Evolutionary conservation across 2,888 invertebrate genomes (phyloP).

Genomic region (Synanthedon andrenaeformis): DNA sequence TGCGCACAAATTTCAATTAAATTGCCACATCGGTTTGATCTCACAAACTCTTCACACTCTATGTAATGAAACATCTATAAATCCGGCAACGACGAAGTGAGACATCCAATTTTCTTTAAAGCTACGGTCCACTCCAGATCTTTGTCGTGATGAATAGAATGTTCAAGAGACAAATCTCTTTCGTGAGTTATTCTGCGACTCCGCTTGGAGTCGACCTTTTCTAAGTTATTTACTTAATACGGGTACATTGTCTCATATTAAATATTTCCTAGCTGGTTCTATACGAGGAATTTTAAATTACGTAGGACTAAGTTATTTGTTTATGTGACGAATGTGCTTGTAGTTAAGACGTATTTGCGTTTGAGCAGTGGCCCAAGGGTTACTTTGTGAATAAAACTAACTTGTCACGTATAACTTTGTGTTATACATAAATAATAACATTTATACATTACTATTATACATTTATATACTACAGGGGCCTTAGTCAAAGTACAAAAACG

Average conservation of each 20-base stretch:
- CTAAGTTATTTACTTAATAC: slow-evolving; percentile 30
- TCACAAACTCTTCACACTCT: neutral
- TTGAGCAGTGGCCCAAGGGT: no score
- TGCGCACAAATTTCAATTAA: neutral
- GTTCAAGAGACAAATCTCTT: slow-evolving; percentile 51
- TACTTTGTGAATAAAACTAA: no score
- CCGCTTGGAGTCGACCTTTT: slow-evolving; percentile 22
- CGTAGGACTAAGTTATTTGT: neutral
- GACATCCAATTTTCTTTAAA: slow-evolving; percentile 63
- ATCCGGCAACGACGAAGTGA: slow-evolving; percentile 46
- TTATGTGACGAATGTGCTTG: neutral
- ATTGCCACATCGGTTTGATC: neutral
- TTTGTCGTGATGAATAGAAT: slow-evolving; percentile 58
- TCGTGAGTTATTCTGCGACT: slow-evolving; percentile 38
- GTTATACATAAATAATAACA: no score
- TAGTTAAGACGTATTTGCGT: no score
- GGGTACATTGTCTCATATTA: slow-evolving; percentile 4
- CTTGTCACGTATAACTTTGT: no score
- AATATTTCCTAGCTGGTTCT: neutral
- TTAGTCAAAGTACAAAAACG: no score
- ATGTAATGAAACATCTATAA: slow-evolving; percentile 29
- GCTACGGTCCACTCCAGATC: slow-evolving; percentile 57
- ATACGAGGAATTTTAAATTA: neutral
- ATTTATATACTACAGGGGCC: no score
- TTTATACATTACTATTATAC: no score